Conservation (phyloP, 1,140 invertebrate genomes). For the Neuroterus valhalla region DNA sequence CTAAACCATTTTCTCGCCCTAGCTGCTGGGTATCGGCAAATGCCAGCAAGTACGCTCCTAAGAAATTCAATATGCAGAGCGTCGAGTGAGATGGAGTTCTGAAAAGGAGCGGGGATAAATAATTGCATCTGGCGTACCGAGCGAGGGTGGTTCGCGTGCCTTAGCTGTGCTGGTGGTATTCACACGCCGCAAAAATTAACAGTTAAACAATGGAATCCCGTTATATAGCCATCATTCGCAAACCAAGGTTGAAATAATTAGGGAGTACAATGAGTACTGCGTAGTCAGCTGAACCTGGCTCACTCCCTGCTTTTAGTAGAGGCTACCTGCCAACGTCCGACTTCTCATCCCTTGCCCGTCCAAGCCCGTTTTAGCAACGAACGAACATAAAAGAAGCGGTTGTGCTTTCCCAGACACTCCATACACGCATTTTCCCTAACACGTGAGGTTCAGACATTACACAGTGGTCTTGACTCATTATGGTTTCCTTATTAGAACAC, state of each 20-base stretch:
- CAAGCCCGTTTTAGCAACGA: constrained; percentile 50
- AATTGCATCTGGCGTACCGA: constrained; percentile 50
- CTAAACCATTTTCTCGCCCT: constrained; percentile 23
- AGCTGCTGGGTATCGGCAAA: neutral
- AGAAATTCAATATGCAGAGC: constrained; percentile 51
- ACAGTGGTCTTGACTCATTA: constrained; percentile 59
- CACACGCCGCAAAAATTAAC: constrained; percentile 62
- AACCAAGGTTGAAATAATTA: constrained; percentile 62
- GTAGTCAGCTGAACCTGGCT: constrained; percentile 6
- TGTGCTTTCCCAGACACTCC: constrained; percentile 61
- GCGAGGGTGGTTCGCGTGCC: constrained; percentile 51
- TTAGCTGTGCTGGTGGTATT: constrained; percentile 37
- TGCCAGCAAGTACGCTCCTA: constrained; percentile 36
- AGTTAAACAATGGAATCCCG: constrained; percentile 62
- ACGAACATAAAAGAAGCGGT: constrained; percentile 64
- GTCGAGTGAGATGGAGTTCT: constrained; percentile 52
- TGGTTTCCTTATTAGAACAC: constrained; percentile 67
- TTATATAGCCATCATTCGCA: constrained; percentile 58
- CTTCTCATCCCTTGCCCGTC: constrained; percentile 43
- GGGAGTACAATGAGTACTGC: constrained; percentile 44
- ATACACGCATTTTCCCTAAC: constrained; percentile 45
- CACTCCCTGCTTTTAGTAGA: constrained; percentile 30
- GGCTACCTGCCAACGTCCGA: constrained; percentile 33
- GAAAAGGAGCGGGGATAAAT: constrained; percentile 44
- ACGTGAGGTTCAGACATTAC: constrained; percentile 55